Base-by-base conservation (phyloP, 2,113 vertebrate genomes). In the Hippocampus barbouri region DNA sequence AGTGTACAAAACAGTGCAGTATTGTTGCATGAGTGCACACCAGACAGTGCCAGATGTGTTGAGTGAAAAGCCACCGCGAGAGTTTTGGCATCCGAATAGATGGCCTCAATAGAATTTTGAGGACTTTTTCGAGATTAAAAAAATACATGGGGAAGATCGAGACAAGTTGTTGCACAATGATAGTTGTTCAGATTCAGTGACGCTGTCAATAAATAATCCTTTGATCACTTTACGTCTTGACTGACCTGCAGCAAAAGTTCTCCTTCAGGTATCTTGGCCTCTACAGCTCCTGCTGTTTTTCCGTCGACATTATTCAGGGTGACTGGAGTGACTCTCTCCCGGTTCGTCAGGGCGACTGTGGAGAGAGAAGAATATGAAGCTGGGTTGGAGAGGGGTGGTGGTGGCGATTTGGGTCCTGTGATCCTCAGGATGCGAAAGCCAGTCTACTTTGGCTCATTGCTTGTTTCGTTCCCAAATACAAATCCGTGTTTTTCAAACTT, bases 171-270 rank as follows among this genome's bases (percentile, higher is more conserved):
- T 25, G 11, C 25, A 11, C 25, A 12, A 30, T 25, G 23, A 27
- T 7, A 51, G 18, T 51, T 21, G 18, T 51, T 51, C 18, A 18
- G 49, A 51, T 51, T 51, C 18, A 20, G 18, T 51, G 49, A 51
- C 49, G 7, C 18, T 2, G 18, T 51, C 16, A 15, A 15, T 2
- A 51, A 51, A 51, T 20, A 20, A 51, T 51, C 18, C 7, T 56
- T 56, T 61, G 30, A 20, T n/a, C 30, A 61, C 59, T 3, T 65
- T 23, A 21, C 18, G 6, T 34, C 66, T 34, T 40, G 30, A 89
- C 90, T 81, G 41, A 94, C 93, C 93, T 94, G 90, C 30, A 94
- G 84, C 54, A 94, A 79, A 34, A 94, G 90, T 20, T 94, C 92
- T 0, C 93, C 92, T 71, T 94, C 94, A 0, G 86, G 87, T 51